Base-by-base conservation (phyloP, 2,113 vertebrate genomes). In the Cygnus buccinator region DNA sequence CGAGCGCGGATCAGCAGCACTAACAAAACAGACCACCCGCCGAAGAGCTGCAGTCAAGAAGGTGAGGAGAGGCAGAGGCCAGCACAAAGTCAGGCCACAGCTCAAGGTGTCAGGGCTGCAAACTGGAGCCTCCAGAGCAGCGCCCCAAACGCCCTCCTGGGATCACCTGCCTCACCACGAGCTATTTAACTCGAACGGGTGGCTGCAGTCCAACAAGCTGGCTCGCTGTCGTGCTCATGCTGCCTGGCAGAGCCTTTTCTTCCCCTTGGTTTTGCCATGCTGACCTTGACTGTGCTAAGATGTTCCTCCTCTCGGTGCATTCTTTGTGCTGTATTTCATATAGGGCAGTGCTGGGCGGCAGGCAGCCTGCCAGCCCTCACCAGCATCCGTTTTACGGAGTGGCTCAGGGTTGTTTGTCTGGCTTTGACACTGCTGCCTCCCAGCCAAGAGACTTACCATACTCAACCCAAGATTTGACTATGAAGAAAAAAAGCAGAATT, bases 151-250 rank as follows among this genome's bases (percentile, higher is more conserved):
- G 71, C 31, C 48, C 20, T 77, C 9, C 15, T 15, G 1, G 2
- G 43, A 70, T 46, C 46, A n/a, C 55, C 19, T 12, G 39, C 28
- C 33, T 46, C 39, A 46, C 46, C 48, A 50, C 48, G 25, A 76
- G 18, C 54, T 29, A 13, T 39, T 67, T 39, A 76, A 33, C 18
- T 0, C 0, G 37, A 76, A 68, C 4, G 11, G 54, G 17, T 0
- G 1, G 39, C 71, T 76, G 39, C n/a, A 76, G 29, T 46, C 39
- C 29, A 70, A 46, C 29, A 17, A 0, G 2, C 10, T 9, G 13
- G 57, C 57, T 77, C 4, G 1, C 33, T 35, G 39, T 54, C 28
- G 12, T 7, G 6, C 54, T 89, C 26, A 8, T 0, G 4, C 46
- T 3, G 0, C 11, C 39, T 46, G 33, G 46, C 48, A 57, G 12